Evolutionary conservation across 2,113 vertebrate genomes (phyloP).

Genomic region (Zapus hudsonius): DNA sequence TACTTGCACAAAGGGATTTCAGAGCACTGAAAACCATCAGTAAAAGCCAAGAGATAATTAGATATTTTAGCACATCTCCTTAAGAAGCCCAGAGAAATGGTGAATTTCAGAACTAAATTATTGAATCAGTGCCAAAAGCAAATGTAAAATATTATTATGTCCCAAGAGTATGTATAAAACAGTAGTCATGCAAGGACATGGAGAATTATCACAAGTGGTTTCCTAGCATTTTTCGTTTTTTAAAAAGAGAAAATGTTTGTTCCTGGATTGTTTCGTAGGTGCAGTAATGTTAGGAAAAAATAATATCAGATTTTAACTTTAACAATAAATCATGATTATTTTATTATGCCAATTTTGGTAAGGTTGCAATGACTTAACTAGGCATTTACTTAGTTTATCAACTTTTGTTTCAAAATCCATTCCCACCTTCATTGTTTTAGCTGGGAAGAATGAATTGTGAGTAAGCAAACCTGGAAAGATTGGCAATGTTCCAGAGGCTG

Average conservation of each 20-base stretch:
- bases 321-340: neutral
- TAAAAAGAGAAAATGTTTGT: neutral
- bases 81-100: neutral
- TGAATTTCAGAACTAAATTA: neutral
- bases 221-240: neutral
- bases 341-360: neutral
- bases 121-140: neutral
- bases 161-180: neutral
- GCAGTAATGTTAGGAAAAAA: neutral
- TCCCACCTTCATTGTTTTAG: constrained; percentile 87
- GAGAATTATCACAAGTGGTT: neutral
- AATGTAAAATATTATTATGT: neutral
- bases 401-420: constrained; percentile 90
- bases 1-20: neutral
- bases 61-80: neutral
- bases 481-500: constrained; percentile 83
- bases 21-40: neutral
- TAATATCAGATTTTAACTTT: neutral
- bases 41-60: neutral
- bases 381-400: constrained; percentile 79
- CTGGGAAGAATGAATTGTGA: constrained; percentile 84
- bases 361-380: constrained; percentile 55
- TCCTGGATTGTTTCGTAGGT: neutral
- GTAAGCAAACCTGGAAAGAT: constrained; percentile 87
- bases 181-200: neutral